Base-by-base conservation (phyloP, 2,888 invertebrate genomes). In the Tenthredo livida region DNA sequence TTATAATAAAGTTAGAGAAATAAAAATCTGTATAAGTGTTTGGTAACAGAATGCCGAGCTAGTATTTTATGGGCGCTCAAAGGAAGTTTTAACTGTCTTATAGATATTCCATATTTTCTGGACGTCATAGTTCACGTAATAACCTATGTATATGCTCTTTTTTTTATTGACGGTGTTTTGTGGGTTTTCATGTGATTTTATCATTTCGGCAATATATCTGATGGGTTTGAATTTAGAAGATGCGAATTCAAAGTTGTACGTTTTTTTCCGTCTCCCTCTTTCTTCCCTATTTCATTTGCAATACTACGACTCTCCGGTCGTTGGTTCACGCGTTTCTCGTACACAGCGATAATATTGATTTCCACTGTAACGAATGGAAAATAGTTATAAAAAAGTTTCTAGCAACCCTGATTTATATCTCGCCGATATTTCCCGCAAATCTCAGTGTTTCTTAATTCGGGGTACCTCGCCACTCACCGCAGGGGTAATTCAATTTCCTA, bases 371-470 rank as follows among this genome's bases (percentile, higher is more conserved):
- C 87, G 89, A 89, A 88, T 85, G 88, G 86, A 87, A 84, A 88
- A 87, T 87, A 87, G 58, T 87, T 80, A 87, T 89, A 89, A 89
- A 88, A 90, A 89, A 90, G 88, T 89, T 88, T 89, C 87, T 85
- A 80, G 89, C 86, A 87, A 88, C 87, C 89, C 89, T 91, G 92
- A 92, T 92, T 92, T 92, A 91, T 92, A 92, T 91, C 91, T 91
- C 88, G 88, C 88, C 90, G 92, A 90, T 92, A 92, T 91, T 92
- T 92, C 92, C 90, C 92, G 92, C 92, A 90, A 88, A 87, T 91
- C 92, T 93, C 93, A 91, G 92, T 92, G 90, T 92, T 93, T 92
- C 92, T 92, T 92, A 92, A 93, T 93, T 93, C 91, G 92, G 90
- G 90, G 90, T 90, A 90, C 86, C 86, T 84, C 83, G 83, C 83